A percentile compares a stretch with the other conserved stretches of the same genome.
phyloP scores from a whole-genome alignment of 2,888 invertebrate species.

The Temnothorax rugatulus region DNA sequence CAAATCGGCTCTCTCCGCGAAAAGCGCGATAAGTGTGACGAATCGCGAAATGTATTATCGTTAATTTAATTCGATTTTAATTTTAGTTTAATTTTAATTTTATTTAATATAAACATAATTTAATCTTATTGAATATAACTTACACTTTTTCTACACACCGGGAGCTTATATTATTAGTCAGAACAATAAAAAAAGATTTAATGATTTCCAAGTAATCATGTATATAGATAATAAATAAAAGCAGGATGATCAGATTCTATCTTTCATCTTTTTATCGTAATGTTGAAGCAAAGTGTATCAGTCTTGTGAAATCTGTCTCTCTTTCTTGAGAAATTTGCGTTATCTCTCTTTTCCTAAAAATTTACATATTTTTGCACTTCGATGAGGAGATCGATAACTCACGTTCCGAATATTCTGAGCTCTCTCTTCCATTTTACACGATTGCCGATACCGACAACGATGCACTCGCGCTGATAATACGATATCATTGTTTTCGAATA shows the following conservation, averaged over 20 bases:
- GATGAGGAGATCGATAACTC: neutral
- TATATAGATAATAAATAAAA: neutral
- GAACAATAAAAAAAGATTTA: neutral
- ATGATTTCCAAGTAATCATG: neutral
- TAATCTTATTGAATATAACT: neutral
- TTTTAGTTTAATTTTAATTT: neutral
- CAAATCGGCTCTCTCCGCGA: neutral
- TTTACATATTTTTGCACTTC: neutral
- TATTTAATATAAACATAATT: neutral
- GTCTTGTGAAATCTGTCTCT: neutral
- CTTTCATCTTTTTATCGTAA: neutral
- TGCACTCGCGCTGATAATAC: constrained; percentile 29
- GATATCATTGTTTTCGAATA: constrained; percentile 40
- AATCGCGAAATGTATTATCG: neutral
- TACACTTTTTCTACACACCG: neutral
- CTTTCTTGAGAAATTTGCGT: neutral
- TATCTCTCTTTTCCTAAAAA: neutral
- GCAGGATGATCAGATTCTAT: neutral
- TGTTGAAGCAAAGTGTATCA: neutral
- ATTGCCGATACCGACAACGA: neutral
- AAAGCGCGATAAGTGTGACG: neutral
- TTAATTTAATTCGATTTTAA: neutral
- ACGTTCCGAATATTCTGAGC: neutral
- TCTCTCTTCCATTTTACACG: neutral
- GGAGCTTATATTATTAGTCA: neutral